Evolutionary conservation across 2,888 invertebrate species (phyloP).

Genomic region (Tinea semifulvella): DNA sequence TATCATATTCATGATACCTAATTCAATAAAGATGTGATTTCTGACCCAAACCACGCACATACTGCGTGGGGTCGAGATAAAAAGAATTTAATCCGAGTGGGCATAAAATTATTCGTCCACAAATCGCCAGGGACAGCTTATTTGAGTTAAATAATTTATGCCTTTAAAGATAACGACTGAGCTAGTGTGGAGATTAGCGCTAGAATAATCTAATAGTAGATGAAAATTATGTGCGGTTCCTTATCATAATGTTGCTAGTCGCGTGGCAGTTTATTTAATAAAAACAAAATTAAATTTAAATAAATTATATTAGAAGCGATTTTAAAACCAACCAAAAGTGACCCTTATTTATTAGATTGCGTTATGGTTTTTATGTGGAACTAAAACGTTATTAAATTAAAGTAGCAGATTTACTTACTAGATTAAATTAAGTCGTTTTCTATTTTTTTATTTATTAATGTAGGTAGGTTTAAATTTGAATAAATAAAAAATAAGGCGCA

Average conservation of each 20-base stretch:
- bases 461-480: no score
- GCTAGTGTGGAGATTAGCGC: constrained; percentile 35
- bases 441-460: no score
- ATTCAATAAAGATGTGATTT: constrained; percentile 59
- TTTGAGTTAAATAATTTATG: constrained; percentile 49
- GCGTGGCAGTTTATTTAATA: constrained; percentile 43
- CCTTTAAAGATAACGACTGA: constrained; percentile 36
- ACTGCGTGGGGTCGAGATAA: constrained; percentile 42
- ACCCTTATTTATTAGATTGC: not conserved
- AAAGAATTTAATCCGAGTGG: constrained; percentile 45
- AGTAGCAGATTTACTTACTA: not conserved
- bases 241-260: constrained; percentile 45
- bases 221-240: constrained; percentile 42
- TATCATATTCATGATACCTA: constrained; percentile 63
- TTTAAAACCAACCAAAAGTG: constrained; percentile 4
- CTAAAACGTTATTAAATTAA: not conserved
- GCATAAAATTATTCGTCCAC: constrained; percentile 52
- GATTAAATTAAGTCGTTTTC: no score
- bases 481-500: no score
- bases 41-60: constrained; percentile 34
- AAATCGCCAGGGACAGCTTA: constrained; percentile 42
- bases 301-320: constrained; percentile 28
- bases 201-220: constrained; percentile 42
- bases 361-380: not conserved
- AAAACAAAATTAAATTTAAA: constrained; percentile 42